These are phyloP conservation scores for Ochotona princeps DNA, from an alignment of 2,113 vertebrate species.

Conservation along the genomic window DNA sequence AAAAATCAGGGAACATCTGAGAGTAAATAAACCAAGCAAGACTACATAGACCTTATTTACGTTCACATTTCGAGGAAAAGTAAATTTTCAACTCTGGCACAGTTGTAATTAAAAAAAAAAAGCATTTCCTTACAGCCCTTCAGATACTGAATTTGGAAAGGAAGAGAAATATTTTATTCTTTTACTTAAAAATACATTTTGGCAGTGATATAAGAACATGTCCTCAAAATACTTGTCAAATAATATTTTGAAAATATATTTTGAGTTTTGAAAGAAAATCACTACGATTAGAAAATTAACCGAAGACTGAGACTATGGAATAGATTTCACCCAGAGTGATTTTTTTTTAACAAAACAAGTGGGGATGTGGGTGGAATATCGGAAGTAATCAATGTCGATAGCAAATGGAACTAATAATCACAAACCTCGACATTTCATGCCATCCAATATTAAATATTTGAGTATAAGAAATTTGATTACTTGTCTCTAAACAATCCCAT, in stretches of 20 bases:
- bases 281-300: not conserved
- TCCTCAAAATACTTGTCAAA: conserved; percentile 7
- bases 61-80: conserved; percentile 3
- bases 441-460: not conserved
- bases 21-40: conserved; percentile 4
- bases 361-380: not conserved
- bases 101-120: not conserved
- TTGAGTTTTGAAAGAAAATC: not conserved
- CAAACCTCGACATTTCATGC: not conserved
- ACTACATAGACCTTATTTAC: not conserved
- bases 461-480: not conserved
- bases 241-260: not conserved
- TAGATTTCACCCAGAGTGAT: not conserved
- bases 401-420: not conserved
- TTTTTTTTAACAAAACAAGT: not conserved
- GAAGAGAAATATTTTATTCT: not conserved
- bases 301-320: not conserved
- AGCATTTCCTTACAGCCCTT: not conserved
- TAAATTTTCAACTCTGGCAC: not conserved
- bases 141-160: not conserved
- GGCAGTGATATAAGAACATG: not conserved
- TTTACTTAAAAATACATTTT: not conserved
- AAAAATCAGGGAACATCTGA: not conserved
- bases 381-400: not conserved
- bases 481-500: not conserved